These are phyloP conservation scores for Sebastes melanostomus DNA, from an alignment of 2,797 vertebrate genomes.

Conservation along the genomic window DNA sequence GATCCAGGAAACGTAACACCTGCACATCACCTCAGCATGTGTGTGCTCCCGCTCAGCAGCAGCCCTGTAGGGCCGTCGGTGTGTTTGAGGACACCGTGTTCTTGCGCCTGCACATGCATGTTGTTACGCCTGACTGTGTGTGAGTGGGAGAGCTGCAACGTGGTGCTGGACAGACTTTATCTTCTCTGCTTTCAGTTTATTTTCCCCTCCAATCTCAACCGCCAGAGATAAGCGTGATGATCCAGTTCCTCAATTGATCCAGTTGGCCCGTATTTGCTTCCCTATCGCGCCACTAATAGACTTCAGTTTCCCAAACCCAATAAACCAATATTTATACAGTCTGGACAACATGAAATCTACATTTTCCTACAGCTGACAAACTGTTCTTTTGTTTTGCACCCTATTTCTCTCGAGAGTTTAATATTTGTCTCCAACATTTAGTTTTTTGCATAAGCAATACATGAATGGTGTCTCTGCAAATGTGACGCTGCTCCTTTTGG, in stretches of 20 bases:
- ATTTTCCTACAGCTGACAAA: neutral
- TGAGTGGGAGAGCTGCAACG: neutral
- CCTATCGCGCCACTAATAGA: neutral
- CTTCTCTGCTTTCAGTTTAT: neutral
- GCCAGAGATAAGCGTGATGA: neutral
- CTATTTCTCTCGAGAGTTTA: neutral
- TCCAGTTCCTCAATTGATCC: conserved; percentile 17
- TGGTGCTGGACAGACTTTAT: neutral
- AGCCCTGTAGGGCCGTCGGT: neutral
- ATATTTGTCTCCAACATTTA: neutral
- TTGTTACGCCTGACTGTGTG: neutral
- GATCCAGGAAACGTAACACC: neutral
- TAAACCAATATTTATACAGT: neutral
- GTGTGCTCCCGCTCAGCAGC: neutral
- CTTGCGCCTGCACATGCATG: conserved; percentile 17
- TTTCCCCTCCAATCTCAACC: neutral
- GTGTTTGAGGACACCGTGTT: conserved; percentile 43
- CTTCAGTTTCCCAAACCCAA: neutral
- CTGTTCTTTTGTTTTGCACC: neutral
- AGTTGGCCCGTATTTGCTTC: neutral
- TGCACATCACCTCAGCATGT: neutral
- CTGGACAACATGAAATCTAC: neutral
- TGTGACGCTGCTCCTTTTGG: neutral
- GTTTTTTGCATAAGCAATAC: neutral
- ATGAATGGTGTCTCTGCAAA: neutral